Conservation (phyloP, 2,797 vertebrate species). For the Pangasius krempfi region DNA sequence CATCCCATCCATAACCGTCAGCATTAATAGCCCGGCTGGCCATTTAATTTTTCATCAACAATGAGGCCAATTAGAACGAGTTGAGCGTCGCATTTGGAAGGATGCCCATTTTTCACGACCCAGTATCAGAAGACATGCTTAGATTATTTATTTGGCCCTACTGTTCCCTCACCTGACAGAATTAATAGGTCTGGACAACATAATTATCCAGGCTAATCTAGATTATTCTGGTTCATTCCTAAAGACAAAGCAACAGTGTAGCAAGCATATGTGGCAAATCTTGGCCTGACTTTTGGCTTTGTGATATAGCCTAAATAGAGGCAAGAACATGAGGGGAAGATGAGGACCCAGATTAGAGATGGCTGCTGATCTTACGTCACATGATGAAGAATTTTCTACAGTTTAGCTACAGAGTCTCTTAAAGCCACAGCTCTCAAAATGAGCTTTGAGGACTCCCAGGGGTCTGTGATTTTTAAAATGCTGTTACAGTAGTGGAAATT, state of each 20-base stretch:
- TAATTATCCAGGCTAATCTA: constrained; percentile 78
- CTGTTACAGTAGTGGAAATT: background rate
- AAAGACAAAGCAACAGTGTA: constrained; percentile 72
- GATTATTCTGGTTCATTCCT: constrained; percentile 71
- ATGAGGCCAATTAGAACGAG: constrained; percentile 74
- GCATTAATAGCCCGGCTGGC: constrained; percentile 67
- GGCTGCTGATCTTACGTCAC: background rate
- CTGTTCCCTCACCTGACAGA: constrained; percentile 69
- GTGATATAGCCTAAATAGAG: constrained; percentile 66
- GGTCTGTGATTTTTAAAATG: background rate
- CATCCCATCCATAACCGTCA: constrained; percentile 77
- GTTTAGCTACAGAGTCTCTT: background rate
- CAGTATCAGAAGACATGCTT: constrained; percentile 61
- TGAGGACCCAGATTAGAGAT: constrained; percentile 41
- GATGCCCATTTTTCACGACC: constrained; percentile 67
- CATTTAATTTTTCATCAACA: constrained; percentile 77
- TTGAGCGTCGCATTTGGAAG: constrained; percentile 68
- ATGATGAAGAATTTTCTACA: background rate
- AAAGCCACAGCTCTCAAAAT: background rate
- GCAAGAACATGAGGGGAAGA: constrained; percentile 61
- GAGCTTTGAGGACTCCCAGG: background rate
- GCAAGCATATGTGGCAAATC: constrained; percentile 67
- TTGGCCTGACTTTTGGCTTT: constrained; percentile 61
- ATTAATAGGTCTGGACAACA: constrained; percentile 75
- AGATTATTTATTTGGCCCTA: constrained; percentile 69